A percentile compares a stretch with the other conserved stretches of the same genome.
Conservation (phyloP, 2,888 invertebrate species). For the Dynastes tityus region DNA sequence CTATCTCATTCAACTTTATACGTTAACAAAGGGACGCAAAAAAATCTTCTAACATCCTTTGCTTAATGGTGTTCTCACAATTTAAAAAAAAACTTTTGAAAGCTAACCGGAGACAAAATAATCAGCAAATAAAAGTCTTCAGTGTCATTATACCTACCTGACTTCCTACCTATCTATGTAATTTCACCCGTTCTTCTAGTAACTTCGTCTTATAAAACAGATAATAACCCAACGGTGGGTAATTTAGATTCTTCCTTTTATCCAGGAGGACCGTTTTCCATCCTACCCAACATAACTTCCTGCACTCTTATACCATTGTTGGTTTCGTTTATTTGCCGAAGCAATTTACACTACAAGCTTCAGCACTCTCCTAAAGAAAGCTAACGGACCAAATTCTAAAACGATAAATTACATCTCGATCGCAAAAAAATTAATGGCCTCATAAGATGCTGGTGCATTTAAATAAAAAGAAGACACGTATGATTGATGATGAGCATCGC, state of each 20-base stretch:
- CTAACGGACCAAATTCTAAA: neutral
- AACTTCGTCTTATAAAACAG: neutral
- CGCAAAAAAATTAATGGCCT: constrained; percentile 12
- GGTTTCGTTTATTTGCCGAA: neutral
- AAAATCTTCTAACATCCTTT: no score
- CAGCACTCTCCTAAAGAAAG: constrained; percentile 1
- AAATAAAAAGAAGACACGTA: neutral
- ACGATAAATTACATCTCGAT: constrained; percentile 15
- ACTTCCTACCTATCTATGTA: neutral
- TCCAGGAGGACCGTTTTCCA: neutral
- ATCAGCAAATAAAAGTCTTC: neutral
- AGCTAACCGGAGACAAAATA: neutral
- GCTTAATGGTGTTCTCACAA: neutral
- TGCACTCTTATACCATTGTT: neutral
- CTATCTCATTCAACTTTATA: no score
- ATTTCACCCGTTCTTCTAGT: constrained; percentile 6
- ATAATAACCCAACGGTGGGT: neutral
- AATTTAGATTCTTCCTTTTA: neutral
- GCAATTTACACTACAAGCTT: constrained; percentile 19
- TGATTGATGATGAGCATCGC: constrained; percentile 23
- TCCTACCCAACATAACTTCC: no score
- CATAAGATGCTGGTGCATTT: constrained; percentile 26
- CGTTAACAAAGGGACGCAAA: no score
- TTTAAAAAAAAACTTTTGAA: neutral
- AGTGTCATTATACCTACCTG: neutral